These are phyloP conservation scores for Scaptomyza parva DNA, from an alignment of 2,888 invertebrate genomes.

Conservation along the genomic window DNA sequence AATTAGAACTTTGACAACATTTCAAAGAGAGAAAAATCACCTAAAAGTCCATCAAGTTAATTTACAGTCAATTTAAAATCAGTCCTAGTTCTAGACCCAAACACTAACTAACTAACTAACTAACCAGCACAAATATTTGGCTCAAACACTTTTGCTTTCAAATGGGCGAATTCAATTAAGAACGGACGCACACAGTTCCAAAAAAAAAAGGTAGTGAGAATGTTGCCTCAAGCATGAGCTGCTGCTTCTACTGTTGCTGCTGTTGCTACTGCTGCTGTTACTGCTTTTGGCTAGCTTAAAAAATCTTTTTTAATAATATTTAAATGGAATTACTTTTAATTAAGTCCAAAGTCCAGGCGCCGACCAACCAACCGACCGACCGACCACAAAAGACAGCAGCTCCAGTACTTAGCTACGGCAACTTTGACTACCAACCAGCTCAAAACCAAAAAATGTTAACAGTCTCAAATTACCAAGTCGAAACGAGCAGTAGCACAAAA, in stretches of 20 bases:
- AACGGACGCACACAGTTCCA: conserved; percentile 16
- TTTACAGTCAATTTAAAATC: conserved; percentile 51
- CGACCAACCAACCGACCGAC: conserved; percentile 52
- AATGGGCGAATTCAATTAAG: conserved; percentile 53
- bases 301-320: conserved; percentile 66
- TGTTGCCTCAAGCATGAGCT: conserved; percentile 29
- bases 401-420: conserved; percentile 36
- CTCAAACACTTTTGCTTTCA: conserved; percentile 56
- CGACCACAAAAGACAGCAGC: conserved; percentile 64
- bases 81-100: background rate
- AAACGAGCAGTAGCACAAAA: conserved; percentile 21
- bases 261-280: conserved; percentile 12
- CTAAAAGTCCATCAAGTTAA: too few species aligned
- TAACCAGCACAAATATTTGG: conserved; percentile 59
- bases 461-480: conserved; percentile 72
- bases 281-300: conserved; percentile 46
- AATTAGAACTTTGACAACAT: too few species aligned
- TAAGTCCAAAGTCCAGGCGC: conserved; percentile 62
- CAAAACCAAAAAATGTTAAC: conserved; percentile 65
- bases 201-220: conserved; percentile 43
- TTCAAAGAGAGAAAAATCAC: too few species aligned
- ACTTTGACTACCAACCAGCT: conserved; percentile 32
- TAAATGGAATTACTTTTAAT: conserved; percentile 76
- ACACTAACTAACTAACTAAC: too few species aligned
- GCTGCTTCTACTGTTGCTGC: conserved; percentile 22